Conservation (phyloP, 2,888 invertebrate species). For the Leptopilina syphax region DNA sequence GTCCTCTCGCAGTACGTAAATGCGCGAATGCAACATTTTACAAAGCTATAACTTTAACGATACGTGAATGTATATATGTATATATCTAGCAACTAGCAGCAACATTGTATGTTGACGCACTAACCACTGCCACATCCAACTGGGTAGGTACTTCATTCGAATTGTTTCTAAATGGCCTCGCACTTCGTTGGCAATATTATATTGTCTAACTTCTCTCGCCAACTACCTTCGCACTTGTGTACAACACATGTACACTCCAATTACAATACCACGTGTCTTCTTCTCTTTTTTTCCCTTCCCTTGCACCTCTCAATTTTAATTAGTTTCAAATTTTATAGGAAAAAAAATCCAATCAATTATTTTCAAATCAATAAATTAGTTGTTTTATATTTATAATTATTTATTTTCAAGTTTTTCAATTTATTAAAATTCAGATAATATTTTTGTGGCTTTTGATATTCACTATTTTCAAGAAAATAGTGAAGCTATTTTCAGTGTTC, state of each 20-base stretch:
- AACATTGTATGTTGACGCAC: slow-evolving; percentile 44
- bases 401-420: too few relatives aligned
- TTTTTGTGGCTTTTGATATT: too few relatives aligned
- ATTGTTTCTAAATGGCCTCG: slow-evolving; percentile 53
- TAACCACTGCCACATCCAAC: slow-evolving; percentile 48
- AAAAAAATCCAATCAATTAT: too few relatives aligned
- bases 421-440: too few relatives aligned
- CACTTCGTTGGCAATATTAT: slow-evolving; percentile 42
- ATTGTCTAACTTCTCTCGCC: slow-evolving; percentile 17
- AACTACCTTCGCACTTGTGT: not conserved
- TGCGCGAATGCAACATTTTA: slow-evolving; percentile 51
- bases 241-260: not conserved
- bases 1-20: slow-evolving; percentile 54
- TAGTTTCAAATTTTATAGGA: too few relatives aligned
- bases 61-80: slow-evolving; percentile 37
- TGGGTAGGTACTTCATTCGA: slow-evolving; percentile 44
- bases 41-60: slow-evolving; percentile 55
- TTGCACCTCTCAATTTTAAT: too few relatives aligned
- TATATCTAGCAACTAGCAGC: not conserved
- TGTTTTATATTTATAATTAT: too few relatives aligned
- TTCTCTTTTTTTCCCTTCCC: not conserved
- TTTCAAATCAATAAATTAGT: too few relatives aligned
- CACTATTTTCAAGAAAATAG: too few relatives aligned
- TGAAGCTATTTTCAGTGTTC: too few relatives aligned
- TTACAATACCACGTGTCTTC: not conserved